Evolutionary conservation across 1,140 invertebrate genomes (phyloP).

Genomic region (Pachyrhynchus sulphureomaculatus): DNA sequence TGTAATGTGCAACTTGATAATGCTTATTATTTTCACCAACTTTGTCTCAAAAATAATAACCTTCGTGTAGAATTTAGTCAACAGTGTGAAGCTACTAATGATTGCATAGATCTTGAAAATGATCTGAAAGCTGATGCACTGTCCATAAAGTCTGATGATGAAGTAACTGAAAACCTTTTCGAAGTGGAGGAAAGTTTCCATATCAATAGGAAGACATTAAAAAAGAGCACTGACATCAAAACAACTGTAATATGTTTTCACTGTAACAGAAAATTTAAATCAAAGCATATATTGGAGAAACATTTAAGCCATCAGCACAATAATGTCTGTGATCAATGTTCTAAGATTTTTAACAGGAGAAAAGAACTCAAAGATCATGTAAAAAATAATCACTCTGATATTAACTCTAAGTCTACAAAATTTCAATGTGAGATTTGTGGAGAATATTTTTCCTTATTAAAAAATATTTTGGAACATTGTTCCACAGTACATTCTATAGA

Average conservation of each 20-base stretch:
- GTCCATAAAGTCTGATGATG: neutral
- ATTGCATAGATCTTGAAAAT: neutral
- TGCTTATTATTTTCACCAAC: conserved; percentile 6
- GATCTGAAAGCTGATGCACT: neutral
- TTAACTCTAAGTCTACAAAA: conserved; percentile 10
- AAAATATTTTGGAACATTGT: conserved; percentile 36
- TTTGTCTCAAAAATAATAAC: conserved; percentile 7
- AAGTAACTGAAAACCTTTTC: neutral
- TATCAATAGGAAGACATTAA: no score
- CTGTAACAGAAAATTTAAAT: conserved; percentile 12
- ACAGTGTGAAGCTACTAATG: neutral
- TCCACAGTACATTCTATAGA: conserved; percentile 31
- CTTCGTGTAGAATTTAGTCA: neutral
- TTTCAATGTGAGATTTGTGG: conserved; percentile 39
- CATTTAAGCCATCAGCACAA: conserved; percentile 19
- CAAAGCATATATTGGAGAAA: conserved; percentile 4
- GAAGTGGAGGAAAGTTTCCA: neutral
- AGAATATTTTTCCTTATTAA: conserved; percentile 24
- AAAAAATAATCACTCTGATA: conserved; percentile 9
- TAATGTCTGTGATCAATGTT: conserved; percentile 14
- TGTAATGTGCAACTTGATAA: conserved; percentile 21
- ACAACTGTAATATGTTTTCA: conserved; percentile 16
- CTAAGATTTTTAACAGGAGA: conserved; percentile 1
- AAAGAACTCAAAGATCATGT: conserved; percentile 16
- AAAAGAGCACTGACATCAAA: neutral